Conservation (phyloP, 2,888 invertebrate genomes). For the Alcis repandata region DNA sequence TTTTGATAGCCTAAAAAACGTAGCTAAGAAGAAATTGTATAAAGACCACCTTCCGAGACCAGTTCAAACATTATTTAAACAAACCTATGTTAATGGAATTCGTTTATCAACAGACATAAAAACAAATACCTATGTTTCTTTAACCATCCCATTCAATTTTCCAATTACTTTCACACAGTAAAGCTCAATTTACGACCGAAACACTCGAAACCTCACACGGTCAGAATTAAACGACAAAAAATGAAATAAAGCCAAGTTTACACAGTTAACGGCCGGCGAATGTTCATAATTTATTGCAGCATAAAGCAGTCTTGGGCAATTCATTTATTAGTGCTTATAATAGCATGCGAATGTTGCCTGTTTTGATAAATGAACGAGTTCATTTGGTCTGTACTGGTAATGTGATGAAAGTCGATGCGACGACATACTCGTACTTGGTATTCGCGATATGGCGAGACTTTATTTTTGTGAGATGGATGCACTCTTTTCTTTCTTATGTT, state of each 20-base stretch:
- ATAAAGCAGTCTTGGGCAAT: slow-evolving; percentile 58
- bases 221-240: slow-evolving; percentile 30
- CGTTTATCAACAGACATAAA: too few relatives aligned
- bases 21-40: too few relatives aligned
- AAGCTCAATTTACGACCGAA: slow-evolving; percentile 24
- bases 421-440: neutral
- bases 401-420: neutral
- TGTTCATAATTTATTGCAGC: slow-evolving; percentile 62
- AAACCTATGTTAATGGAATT: too few relatives aligned
- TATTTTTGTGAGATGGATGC: neutral
- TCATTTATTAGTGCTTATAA: slow-evolving; percentile 60
- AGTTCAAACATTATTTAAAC: too few relatives aligned
- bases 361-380: slow-evolving; percentile 65
- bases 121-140: neutral
- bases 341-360: slow-evolving; percentile 43
- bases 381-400: slow-evolving; percentile 63
- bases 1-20: too few relatives aligned
- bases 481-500: too few relatives aligned
- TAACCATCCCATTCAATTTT: slow-evolving; percentile 19
- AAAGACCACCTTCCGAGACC: too few relatives aligned
- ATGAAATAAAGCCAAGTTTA: slow-evolving; percentile 46
- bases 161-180: slow-evolving; percentile 25
- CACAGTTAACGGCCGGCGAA: slow-evolving; percentile 56
- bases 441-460: neutral
- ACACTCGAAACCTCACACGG: slow-evolving; percentile 34